Percentiles rank a stretch among this genome's conserved stretches.
phyloP scores from a whole-genome alignment of 1,140 invertebrate species.

The Hycleus cichorii region DNA sequence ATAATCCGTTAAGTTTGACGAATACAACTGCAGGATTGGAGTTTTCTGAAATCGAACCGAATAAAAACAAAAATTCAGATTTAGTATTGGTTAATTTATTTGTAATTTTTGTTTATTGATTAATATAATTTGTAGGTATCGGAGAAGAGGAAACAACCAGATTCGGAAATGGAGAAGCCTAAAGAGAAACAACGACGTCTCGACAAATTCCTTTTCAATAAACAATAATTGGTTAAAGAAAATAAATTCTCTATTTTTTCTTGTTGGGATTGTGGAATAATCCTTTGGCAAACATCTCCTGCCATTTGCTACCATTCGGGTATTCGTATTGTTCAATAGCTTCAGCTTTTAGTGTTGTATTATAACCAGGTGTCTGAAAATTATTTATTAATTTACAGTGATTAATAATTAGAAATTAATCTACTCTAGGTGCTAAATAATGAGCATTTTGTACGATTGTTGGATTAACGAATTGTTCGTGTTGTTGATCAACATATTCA shows the following conservation, averaged over 20 bases:
- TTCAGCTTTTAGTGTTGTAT: conserved; percentile 63
- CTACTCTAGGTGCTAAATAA: conserved; percentile 67
- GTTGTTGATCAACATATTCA: conserved; percentile 84
- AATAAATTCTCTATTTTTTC: conserved; percentile 15
- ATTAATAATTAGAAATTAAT: conserved; percentile 6
- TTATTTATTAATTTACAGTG: neutral
- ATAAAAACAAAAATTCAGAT: conserved; percentile 5
- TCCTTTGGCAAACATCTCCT: conserved; percentile 49
- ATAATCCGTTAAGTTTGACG: conserved; percentile 27
- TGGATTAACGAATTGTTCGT: conserved; percentile 74
- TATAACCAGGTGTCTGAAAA: conserved; percentile 65
- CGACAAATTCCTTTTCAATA: conserved; percentile 30
- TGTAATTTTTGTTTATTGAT: neutral
- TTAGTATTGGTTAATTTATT: too few relatives aligned
- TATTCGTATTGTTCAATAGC: conserved; percentile 62
- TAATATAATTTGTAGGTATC: conserved; percentile 10
- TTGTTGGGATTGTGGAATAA: conserved; percentile 35
- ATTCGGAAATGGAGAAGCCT: conserved; percentile 30
- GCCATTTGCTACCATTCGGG: conserved; percentile 69
- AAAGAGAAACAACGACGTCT: conserved; percentile 35
- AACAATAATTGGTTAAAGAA: conserved; percentile 8
- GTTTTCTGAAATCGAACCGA: conserved; percentile 14
- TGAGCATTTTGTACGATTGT: conserved; percentile 57
- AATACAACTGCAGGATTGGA: conserved; percentile 27
- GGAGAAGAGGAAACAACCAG: conserved; percentile 35